Evolutionary conservation across 1,140 invertebrate species (phyloP).

Genomic region (Pogonomyrmex barbatus): DNA sequence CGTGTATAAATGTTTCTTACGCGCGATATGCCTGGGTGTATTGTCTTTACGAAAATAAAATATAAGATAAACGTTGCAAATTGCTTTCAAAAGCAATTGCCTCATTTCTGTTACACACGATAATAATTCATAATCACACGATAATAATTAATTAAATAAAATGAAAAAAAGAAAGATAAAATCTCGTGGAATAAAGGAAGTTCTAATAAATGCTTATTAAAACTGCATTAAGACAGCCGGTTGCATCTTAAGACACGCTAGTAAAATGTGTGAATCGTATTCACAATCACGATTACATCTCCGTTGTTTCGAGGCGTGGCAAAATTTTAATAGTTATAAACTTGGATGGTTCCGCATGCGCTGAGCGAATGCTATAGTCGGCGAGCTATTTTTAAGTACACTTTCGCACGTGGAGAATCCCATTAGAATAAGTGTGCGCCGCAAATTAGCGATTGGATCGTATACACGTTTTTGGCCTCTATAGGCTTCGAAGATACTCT

Average conservation of each 20-base stretch:
- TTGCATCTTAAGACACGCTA: conserved; percentile 24
- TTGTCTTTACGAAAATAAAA: conserved; percentile 69
- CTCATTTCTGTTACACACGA: background rate
- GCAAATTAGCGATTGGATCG: conserved; percentile 25
- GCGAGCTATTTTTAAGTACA: conserved; percentile 58
- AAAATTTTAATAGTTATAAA: conserved; percentile 32
- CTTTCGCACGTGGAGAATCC: conserved; percentile 49
- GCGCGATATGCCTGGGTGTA: conserved; percentile 62
- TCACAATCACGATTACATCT: conserved; percentile 34
- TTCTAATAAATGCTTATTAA: conserved; percentile 32
- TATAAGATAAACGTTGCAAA: conserved; percentile 48
- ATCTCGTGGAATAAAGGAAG: background rate
- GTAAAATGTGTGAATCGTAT: background rate
- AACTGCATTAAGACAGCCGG: conserved; percentile 59
- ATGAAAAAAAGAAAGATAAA: conserved; percentile 28
- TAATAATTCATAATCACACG: background rate
- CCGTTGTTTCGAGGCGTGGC: conserved; percentile 8
- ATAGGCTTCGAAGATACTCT: conserved; percentile 17
- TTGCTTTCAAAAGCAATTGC: background rate
- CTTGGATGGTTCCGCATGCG: conserved; percentile 4
- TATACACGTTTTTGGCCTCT: background rate
- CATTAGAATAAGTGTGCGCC: conserved; percentile 27
- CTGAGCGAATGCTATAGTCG: conserved; percentile 28
- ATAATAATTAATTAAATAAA: conserved; percentile 10
- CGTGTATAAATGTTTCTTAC: conserved; percentile 45